These are phyloP conservation scores for Struthidea cinerea DNA, from an alignment of 2,113 vertebrate species.

Conservation along the genomic window DNA sequence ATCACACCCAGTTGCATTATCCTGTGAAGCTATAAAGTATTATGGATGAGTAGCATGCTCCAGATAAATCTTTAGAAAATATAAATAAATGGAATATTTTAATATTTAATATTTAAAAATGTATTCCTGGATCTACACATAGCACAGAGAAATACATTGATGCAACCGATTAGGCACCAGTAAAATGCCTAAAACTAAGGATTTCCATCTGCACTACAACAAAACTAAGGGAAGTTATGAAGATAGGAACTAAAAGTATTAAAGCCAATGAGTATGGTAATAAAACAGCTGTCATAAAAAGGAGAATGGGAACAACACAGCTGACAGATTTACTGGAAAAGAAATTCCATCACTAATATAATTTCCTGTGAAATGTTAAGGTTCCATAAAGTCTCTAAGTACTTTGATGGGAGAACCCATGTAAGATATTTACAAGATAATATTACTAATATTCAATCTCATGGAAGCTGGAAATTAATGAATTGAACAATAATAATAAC, in stretches of 20 bases:
- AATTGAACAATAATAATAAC: neutral
- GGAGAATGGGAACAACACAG: neutral
- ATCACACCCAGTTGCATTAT: constrained; percentile 88
- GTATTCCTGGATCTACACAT: neutral
- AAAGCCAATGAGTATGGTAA: neutral
- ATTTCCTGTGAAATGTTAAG: constrained; percentile 1
- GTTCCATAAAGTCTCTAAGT: neutral
- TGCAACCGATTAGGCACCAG: neutral
- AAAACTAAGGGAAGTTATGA: constrained; percentile 6
- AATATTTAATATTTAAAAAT: neutral
- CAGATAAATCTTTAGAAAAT: neutral
- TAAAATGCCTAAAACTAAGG: neutral
- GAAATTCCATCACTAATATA: constrained; percentile 1
- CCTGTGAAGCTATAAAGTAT: constrained; percentile 86
- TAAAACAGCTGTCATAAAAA: constrained; percentile 35
- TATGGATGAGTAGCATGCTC: neutral
- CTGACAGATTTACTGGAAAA: constrained; percentile 12
- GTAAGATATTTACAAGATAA: neutral
- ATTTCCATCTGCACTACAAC: neutral
- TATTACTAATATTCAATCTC: neutral
- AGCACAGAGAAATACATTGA: neutral
- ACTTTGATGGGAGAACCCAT: neutral
- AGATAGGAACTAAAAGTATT: neutral
- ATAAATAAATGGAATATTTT: neutral
- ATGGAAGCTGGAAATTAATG: neutral